A percentile compares a stretch with the other conserved stretches of the same genome.
phyloP scores from a whole-genome alignment of 2,113 vertebrate species.

The Thamnophis sirtalis region DNA sequence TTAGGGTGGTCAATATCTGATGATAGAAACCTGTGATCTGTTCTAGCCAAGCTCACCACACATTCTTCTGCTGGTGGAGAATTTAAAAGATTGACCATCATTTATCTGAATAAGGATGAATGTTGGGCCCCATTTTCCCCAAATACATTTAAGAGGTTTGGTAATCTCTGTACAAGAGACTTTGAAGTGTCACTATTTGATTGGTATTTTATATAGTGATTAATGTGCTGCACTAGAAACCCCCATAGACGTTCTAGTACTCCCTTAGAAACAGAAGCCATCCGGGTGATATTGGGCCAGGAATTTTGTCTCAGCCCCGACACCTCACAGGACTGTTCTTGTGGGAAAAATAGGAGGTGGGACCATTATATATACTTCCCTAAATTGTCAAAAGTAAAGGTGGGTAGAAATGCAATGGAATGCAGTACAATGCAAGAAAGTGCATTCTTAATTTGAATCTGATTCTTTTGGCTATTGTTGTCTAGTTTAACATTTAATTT shows the following conservation, averaged over 20 bases:
- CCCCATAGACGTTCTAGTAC: not conserved
- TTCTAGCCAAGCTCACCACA: no score
- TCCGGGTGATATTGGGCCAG: not conserved
- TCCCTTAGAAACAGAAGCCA: not conserved
- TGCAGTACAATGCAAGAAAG: not conserved
- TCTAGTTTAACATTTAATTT: constrained; percentile 67
- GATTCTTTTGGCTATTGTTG: constrained; percentile 58
- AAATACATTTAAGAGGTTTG: not conserved
- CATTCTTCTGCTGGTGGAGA: not conserved
- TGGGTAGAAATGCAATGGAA: not conserved
- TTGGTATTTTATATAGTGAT: constrained; percentile 25
- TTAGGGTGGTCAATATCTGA: not conserved
- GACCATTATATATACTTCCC: not conserved
- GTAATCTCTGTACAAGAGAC: not conserved
- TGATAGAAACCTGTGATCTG: not conserved
- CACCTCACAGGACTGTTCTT: not conserved
- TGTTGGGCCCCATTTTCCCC: not conserved
- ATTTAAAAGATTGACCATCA: not conserved
- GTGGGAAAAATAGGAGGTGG: not conserved
- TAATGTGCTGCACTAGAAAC: not conserved
- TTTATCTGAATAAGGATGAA: not conserved
- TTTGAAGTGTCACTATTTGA: not conserved
- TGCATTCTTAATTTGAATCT: constrained; percentile 46
- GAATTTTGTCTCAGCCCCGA: not conserved
- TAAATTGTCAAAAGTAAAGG: not conserved